Evolutionary conservation across 2,113 vertebrate species (phyloP), one percentile per base, ranked within the genome.

Genomic region (Rhynchomys soricoides): DNA sequence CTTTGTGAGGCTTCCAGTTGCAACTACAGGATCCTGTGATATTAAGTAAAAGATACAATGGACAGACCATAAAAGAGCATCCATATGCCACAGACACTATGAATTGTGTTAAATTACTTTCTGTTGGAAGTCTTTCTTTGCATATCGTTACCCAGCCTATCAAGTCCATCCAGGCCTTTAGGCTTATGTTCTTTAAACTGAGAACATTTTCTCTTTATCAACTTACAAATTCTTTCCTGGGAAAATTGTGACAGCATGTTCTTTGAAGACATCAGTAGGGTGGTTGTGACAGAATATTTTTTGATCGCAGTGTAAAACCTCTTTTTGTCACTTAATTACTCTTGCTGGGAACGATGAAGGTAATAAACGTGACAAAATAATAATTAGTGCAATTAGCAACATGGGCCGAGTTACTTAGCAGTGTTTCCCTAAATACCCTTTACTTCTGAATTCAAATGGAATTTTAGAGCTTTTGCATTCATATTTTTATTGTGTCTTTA

Each of bases 311-410:
- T 81, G 97, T 43, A 83, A 85, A 98, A 97, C 94, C 4, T 86
- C 34, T 55, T 94, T 98, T 95, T 97, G 66, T 93, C 96, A 96
- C 93, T 96, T 98, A 98, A 97, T 97, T 97, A 97, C 93, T 83
- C 83, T 94, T 62, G 15, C 95, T 93, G 95, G 40, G 57, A 97
- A 96, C 91, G 10, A 91, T 74, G 86, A 93, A 96, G 92, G 29
- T 29, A 57, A 96, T 96, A 93, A 97, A 90, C 40, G 71, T 90
- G 94, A 92, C 93, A 93, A 97, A 98, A 97, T 73, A 94, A 91
- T 87, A 96, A 89, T 78, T 43, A 97, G 96, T 96, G 50, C 24
- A 97, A 94, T 45, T 57, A 92, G 89, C 7, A 0, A 15, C 73
- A 81, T 90, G 87, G 89, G 71, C 77, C 73, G 90, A 95, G n/a